Base-by-base conservation (phyloP, 1,140 invertebrate genomes). In the Whitmania pigra region DNA sequence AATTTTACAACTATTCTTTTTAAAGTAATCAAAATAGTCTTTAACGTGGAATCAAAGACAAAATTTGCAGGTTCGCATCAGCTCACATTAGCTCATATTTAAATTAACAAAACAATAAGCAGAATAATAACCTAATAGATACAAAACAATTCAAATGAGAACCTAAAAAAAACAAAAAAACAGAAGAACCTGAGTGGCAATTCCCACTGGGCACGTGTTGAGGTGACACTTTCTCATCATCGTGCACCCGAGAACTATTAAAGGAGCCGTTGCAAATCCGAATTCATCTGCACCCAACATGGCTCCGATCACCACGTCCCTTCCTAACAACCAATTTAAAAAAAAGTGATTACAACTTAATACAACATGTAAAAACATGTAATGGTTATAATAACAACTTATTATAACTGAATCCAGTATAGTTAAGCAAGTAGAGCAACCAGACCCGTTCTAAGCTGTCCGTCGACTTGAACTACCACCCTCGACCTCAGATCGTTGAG, bases 141-240 rank as follows among this genome's bases (percentile, higher is more conserved):
- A 25, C 3, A 25, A 43, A 22, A 69, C 15, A 18, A 22, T 36
- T 2, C 43, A 49, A 17, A 20, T 7, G 27, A 9, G 9, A 43
- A 68, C 13, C 5, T 43, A n/a, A 31, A 4, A 22, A 18, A 20
- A n/a, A 55, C 73, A 11, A 17, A 49, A 49, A 49, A 4, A 49
- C 2, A 20, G 18, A 25, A 25, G 57, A 74, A 82, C 81, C 80
- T 83, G 82, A 0, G 96, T 99, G 2, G 95, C 95, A 78, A 99
- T 92, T 74, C 96, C 96, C 70, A 99, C 96, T 0, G 96, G 96
- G 79, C 96, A 99, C 31, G 96, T 99, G 82, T 99, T 99, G 72
- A 99, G 84, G 82, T 99, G 96, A 81, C 96, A 99, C 82, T 99
- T 99, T 69, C 96, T 86, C 96, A 99, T 99, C 96, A 99, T 98